These are phyloP conservation scores for Resseliella maxima DNA, from an alignment of 2,888 invertebrate species.

Conservation along the genomic window DNA sequence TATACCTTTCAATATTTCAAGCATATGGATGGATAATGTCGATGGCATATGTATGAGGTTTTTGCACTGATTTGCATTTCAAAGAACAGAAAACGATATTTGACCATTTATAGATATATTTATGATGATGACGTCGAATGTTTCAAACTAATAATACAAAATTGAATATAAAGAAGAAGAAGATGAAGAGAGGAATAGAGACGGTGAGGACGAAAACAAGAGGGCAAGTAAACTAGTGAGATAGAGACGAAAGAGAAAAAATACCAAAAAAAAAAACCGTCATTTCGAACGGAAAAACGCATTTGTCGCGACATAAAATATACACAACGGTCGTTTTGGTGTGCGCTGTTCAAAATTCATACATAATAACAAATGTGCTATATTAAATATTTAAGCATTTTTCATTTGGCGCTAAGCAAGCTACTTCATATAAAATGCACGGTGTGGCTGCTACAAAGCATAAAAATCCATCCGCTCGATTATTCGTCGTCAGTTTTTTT, in stretches of 20 bases:
- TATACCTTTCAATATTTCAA: too few relatives aligned
- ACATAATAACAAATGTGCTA: background rate
- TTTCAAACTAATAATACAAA: background rate
- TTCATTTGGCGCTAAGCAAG: background rate
- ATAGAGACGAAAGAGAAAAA: background rate
- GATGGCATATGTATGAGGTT: background rate
- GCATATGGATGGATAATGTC: too few relatives aligned
- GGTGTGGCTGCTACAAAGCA: background rate
- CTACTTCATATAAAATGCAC: background rate
- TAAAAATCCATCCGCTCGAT: slow-evolving; percentile 23
- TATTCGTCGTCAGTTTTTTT: slow-evolving; percentile 1
- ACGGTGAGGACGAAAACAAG: too few relatives aligned
- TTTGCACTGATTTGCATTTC: background rate
- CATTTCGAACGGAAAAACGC: background rate
- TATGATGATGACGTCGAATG: background rate
- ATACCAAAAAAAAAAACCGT: background rate
- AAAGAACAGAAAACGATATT: background rate
- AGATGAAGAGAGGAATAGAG: too few relatives aligned
- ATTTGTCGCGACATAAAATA: slow-evolving; percentile 6
- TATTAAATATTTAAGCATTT: slow-evolving; percentile 39
- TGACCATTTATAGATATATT: background rate
- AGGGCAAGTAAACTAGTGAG: too few relatives aligned
- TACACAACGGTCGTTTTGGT: background rate
- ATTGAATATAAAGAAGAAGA: background rate
- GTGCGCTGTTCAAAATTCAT: background rate